A percentile compares a stretch with the other conserved stretches of the same genome.
Evolutionary conservation across 2,888 invertebrate species (phyloP).

Genomic region (Flabesymbios commensalis): DNA sequence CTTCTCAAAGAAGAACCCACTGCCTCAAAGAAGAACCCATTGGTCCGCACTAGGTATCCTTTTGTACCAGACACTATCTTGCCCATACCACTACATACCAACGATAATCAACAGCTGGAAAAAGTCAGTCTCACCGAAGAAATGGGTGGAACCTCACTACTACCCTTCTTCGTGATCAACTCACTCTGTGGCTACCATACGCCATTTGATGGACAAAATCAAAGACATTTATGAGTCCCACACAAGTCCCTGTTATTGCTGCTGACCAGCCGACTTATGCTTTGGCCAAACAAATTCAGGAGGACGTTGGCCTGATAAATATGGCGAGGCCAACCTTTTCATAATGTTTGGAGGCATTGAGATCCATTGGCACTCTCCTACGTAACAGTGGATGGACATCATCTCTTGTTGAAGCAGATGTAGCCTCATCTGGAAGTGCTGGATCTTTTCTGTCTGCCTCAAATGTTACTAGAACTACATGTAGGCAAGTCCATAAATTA

Average conservation of each 20-base stretch:
- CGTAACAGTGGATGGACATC: conserved; percentile 39
- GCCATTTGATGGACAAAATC: conserved; percentile 23
- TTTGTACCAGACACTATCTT: not conserved
- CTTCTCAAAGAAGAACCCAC: conserved; percentile 17
- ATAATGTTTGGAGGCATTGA: conserved; percentile 45
- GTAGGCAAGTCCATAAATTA: too few relatives aligned
- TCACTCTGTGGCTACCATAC: conserved; percentile 19
- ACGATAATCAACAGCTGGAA: conserved; percentile 20
- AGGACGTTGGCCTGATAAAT: conserved; percentile 41
- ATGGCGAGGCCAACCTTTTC: conserved; percentile 41
- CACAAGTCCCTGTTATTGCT: conserved; percentile 40
- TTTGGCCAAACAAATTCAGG: conserved; percentile 45
- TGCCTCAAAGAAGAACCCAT: too few relatives aligned
- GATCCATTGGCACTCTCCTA: conserved; percentile 37
- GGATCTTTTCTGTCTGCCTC: conserved; percentile 36
- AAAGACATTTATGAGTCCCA: conserved; percentile 35
- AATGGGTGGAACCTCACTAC: conserved; percentile 7
- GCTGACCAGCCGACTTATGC: conserved; percentile 44
- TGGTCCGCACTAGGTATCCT: not conserved
- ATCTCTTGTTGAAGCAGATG: conserved; percentile 29
- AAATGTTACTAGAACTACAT: conserved; percentile 33
- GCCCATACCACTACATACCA: not conserved
- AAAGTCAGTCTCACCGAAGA: conserved; percentile 10
- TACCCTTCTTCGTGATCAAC: conserved; percentile 16
- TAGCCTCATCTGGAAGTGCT: conserved; percentile 38